Percentiles rank a stretch among this genome's conserved stretches.
These are phyloP conservation scores for Astreopora myriophthalma DNA, from an alignment of 64 coral and sea anemone genomes.

Conservation along the genomic window DNA sequence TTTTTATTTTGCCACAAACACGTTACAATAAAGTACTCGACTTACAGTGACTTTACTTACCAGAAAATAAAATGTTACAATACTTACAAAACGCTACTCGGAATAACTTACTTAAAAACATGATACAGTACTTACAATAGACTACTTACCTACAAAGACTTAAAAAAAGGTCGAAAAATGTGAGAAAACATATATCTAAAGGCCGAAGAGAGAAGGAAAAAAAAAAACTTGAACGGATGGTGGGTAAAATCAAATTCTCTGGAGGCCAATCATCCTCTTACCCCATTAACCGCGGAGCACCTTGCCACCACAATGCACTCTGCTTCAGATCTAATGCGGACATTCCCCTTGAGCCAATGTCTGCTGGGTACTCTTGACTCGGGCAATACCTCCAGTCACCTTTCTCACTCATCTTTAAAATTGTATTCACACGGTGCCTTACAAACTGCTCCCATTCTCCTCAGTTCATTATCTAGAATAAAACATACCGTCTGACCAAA, in stretches of 20 bases:
- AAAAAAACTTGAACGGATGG: too few relatives aligned
- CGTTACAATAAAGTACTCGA: too few relatives aligned
- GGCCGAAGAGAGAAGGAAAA: too few relatives aligned
- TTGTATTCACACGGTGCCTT: not conserved
- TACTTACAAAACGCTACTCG: too few relatives aligned
- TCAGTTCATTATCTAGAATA: constrained; percentile 3
- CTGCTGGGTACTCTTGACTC: not conserved
- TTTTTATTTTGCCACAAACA: too few relatives aligned
- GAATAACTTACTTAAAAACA: too few relatives aligned
- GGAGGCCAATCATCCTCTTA: not conserved
- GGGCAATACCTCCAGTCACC: not conserved
- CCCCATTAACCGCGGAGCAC: not conserved
- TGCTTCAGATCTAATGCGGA: not conserved
- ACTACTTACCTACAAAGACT: too few relatives aligned
- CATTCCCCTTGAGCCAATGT: not conserved
- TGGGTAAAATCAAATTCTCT: not conserved
- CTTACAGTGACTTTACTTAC: too few relatives aligned
- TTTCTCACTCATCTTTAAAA: not conserved
- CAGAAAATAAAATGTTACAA: too few relatives aligned
- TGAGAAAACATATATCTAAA: too few relatives aligned
- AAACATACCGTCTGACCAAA: not conserved
- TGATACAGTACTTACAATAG: too few relatives aligned
- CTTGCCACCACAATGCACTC: not conserved
- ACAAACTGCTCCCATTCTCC: not conserved
- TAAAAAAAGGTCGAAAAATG: too few relatives aligned